Percentiles rank a stretch among this genome's conserved stretches.
Conservation (phyloP, 2,888 invertebrate species). For the Agrochola litura region DNA sequence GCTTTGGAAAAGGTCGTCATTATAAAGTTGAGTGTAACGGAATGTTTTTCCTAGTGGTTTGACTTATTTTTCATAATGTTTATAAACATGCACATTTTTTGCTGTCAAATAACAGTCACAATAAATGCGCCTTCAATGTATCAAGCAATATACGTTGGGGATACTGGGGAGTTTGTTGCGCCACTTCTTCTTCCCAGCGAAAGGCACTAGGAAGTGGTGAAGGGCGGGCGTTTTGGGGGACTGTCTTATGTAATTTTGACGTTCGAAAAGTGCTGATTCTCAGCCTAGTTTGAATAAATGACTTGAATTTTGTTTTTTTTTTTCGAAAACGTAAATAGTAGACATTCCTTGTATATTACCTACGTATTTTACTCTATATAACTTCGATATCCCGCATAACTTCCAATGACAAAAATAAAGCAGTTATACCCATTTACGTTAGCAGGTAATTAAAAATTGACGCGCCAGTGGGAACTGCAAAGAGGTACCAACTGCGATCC, state of each 20-base stretch:
- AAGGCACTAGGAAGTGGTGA: no score
- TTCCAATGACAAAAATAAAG: conserved; percentile 7
- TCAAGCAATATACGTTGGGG: background rate
- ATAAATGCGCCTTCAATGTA: background rate
- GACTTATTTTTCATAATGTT: background rate
- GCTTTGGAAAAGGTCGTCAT: conserved; percentile 28
- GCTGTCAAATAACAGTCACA: no score
- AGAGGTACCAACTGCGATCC: conserved; percentile 43
- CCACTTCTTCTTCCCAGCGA: no score
- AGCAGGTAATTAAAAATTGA: conserved; percentile 75
- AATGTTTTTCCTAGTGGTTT: background rate
- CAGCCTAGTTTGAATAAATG: no score
- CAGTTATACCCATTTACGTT: conserved; percentile 27
- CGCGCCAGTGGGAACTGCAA: conserved; percentile 66
- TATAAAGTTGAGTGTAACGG: conserved; percentile 15
- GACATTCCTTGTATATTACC: no score
- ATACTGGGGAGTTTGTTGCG: no score
- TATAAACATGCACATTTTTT: background rate
- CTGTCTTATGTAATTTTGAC: no score
- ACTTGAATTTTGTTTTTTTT: no score
- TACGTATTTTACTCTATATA: background rate
- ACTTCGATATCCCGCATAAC: background rate
- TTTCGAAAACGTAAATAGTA: background rate
- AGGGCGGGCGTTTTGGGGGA: no score
- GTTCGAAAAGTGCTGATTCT: no score